Conservation (phyloP, 2,888 invertebrate genomes). For the Catocala sponsa region DNA sequence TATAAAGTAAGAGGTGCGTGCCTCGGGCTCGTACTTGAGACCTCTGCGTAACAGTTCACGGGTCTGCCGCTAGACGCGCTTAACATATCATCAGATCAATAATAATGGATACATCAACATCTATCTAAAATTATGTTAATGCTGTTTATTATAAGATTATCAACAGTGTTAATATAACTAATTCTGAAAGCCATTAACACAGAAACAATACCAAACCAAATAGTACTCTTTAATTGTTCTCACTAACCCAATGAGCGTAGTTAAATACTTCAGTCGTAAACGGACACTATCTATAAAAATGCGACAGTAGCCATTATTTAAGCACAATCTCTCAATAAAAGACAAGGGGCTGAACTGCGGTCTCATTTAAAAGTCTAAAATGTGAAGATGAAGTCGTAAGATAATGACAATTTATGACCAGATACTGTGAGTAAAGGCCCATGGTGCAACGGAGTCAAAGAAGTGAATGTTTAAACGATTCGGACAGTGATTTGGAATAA, state of each 20-base stretch:
- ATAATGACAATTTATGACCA: conserved; percentile 63
- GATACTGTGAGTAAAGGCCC: conserved; percentile 32
- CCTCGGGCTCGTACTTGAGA: too few relatives aligned
- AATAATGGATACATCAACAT: too few relatives aligned
- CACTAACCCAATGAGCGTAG: conserved; percentile 1
- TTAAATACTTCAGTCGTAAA: conserved; percentile 12
- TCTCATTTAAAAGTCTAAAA: conserved; percentile 64
- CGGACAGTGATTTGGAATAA: too few relatives aligned
- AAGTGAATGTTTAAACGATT: background rate
- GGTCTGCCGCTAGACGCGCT: too few relatives aligned
- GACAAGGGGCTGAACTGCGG: conserved; percentile 29
- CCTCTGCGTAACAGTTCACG: too few relatives aligned
- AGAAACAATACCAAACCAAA: too few relatives aligned
- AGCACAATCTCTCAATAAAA: conserved; percentile 15
- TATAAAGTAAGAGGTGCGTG: too few relatives aligned
- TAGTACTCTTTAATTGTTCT: background rate
- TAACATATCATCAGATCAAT: too few relatives aligned
- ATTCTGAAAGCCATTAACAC: too few relatives aligned
- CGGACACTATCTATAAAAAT: conserved; percentile 16
- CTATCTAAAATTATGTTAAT: too few relatives aligned
- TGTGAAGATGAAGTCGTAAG: conserved; percentile 54
- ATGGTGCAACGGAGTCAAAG: conserved; percentile 11
- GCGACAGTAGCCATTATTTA: conserved; percentile 11
- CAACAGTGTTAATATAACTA: too few relatives aligned
- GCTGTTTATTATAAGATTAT: too few relatives aligned